Evolutionary conservation across 2,888 invertebrate genomes (phyloP).

Genomic region (Tethea ocularis): DNA sequence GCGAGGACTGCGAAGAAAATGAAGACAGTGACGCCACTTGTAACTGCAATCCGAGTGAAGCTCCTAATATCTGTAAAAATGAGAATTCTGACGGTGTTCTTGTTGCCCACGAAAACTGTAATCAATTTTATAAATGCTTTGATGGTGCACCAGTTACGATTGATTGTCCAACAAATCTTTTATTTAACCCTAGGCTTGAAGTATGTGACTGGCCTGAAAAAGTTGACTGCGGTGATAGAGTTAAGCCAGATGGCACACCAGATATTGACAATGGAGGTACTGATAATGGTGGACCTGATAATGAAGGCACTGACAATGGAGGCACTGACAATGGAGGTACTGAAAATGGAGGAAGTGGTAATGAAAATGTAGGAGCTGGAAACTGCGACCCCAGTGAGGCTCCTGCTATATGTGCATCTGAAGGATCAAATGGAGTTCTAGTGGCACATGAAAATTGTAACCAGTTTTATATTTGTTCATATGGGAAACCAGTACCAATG

Average conservation of each 20-base stretch:
- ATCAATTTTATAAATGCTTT: conserved; percentile 37
- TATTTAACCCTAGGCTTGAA: conserved; percentile 20
- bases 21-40: conserved; percentile 22
- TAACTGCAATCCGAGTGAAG: conserved; percentile 42
- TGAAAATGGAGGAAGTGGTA: neutral
- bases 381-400: conserved; percentile 29
- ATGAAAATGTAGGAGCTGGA: conserved; percentile 10
- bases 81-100: conserved; percentile 32
- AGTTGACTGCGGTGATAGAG: conserved; percentile 22
- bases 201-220: conserved; percentile 25
- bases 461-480: conserved; percentile 38
- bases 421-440: conserved; percentile 27
- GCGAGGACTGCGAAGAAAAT: conserved; percentile 15
- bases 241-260: conserved; percentile 8
- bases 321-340: neutral
- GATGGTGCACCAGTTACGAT: conserved; percentile 19
- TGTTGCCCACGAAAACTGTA: conserved; percentile 25
- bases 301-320: conserved; percentile 4
- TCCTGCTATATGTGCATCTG: conserved; percentile 21
- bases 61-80: conserved; percentile 39
- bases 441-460: conserved; percentile 41
- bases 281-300: neutral
- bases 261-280: conserved; percentile 5
- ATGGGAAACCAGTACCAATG: conserved; percentile 32
- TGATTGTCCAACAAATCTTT: conserved; percentile 16